Conservation (phyloP, 2,113 vertebrate genomes). For the Psittacula cyanocephala region DNA sequence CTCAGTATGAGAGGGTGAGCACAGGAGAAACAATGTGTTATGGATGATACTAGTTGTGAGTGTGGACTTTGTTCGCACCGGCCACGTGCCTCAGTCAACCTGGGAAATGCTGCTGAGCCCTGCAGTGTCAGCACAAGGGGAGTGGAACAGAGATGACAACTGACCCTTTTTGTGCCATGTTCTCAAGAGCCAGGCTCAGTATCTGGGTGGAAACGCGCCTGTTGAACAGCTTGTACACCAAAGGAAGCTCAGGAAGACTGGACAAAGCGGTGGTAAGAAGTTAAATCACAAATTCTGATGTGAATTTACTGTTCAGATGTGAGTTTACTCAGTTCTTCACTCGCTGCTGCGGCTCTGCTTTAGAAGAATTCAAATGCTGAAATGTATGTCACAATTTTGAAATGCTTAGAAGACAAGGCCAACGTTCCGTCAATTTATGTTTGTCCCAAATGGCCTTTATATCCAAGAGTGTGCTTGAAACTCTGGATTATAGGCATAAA, state of each 20-base stretch:
- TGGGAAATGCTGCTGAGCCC: not conserved
- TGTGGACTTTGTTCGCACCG: accelerated
- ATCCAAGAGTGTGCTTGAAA: not conserved
- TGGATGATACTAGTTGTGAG: not conserved
- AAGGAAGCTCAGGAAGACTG: not conserved
- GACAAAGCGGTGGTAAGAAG: not conserved
- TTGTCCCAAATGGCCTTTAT: slow-evolving; percentile 7
- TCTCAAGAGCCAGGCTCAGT: not conserved
- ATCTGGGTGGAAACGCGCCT: accelerated
- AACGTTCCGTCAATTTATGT: not conserved
- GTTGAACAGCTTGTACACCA: not conserved
- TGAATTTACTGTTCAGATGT: not conserved
- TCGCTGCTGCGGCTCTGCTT: not conserved
- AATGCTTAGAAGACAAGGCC: not conserved
- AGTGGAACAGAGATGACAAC: not conserved
- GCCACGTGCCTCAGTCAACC: not conserved
- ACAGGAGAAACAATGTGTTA: not conserved
- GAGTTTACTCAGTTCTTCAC: not conserved
- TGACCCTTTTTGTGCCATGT: not conserved
- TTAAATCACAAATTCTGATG: not conserved
- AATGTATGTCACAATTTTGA: not conserved
- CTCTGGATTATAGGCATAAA: not conserved
- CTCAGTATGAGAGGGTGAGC: not conserved
- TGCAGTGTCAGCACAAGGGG: not conserved
- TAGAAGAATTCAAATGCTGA: not conserved